phyloP scores from a whole-genome alignment of 2,888 invertebrate genomes.

The Hymenopus coronatus region DNA sequence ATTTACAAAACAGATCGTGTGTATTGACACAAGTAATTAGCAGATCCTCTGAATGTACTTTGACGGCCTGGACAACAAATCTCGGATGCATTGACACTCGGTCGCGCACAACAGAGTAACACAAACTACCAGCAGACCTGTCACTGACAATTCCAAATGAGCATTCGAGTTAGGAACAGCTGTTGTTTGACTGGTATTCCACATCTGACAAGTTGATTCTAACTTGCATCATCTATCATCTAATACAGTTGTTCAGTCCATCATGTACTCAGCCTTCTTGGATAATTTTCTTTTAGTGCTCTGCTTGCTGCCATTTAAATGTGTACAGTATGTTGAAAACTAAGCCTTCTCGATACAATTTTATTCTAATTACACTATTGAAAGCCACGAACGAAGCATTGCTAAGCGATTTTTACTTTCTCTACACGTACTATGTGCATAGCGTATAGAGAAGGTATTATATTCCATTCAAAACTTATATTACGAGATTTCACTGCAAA shows the following conservation, averaged over 20 bases:
- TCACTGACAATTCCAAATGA: background rate
- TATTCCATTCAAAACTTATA: too few relatives aligned
- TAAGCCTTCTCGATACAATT: too few relatives aligned
- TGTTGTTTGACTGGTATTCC: background rate
- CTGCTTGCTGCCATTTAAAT: background rate
- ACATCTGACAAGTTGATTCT: background rate
- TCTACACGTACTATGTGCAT: too few relatives aligned
- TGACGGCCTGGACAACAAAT: background rate
- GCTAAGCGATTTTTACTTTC: too few relatives aligned
- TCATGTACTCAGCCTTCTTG: background rate
- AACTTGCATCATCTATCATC: background rate
- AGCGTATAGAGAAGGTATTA: too few relatives aligned
- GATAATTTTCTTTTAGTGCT: background rate
- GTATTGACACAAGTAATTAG: background rate
- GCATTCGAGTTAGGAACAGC: background rate
- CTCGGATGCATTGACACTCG: background rate
- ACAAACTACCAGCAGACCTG: too few relatives aligned
- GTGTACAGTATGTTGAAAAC: too few relatives aligned
- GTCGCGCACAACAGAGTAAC: background rate
- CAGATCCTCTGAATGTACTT: background rate
- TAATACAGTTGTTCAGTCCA: background rate
- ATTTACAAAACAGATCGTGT: background rate
- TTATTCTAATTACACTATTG: too few relatives aligned
- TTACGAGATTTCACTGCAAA: too few relatives aligned
- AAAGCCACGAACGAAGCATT: too few relatives aligned